These are phyloP conservation scores for Saccostrea echinata DNA, from an alignment of 1,140 invertebrate genomes.

Conservation along the genomic window DNA sequence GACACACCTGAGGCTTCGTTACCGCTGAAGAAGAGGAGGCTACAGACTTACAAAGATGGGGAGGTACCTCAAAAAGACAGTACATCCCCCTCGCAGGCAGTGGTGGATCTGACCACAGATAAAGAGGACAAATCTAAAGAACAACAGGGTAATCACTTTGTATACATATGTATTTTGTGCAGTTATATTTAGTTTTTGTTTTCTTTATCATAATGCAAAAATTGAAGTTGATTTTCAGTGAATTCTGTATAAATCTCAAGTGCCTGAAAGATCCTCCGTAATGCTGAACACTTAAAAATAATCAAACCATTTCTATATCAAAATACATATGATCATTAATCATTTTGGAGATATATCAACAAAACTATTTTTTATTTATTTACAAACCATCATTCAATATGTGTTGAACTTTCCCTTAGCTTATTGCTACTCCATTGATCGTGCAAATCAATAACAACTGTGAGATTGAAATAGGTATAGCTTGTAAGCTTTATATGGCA, in stretches of 20 bases:
- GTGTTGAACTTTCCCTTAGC: not conserved
- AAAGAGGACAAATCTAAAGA: constrained; percentile 9
- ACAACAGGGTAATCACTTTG: constrained; percentile 2
- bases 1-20: constrained; percentile 49
- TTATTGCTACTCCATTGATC: not conserved
- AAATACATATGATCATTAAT: too few relatives aligned
- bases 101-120: constrained; percentile 32
- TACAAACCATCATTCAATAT: too few relatives aligned
- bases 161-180: not conserved
- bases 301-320: too few relatives aligned
- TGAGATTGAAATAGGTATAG: not conserved
- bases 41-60: constrained; percentile 30
- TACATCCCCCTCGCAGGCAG: not conserved
- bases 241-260: too few relatives aligned
- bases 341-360: too few relatives aligned
- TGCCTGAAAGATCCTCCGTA: too few relatives aligned
- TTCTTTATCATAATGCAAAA: too few relatives aligned
- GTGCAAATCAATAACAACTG: not conserved
- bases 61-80: not conserved
- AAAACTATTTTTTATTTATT: too few relatives aligned
- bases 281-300: too few relatives aligned
- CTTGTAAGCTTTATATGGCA: not conserved
- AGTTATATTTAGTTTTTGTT: too few relatives aligned
- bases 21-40: constrained; percentile 53
- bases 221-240: too few relatives aligned